Percentiles rank a stretch among this genome's conserved stretches.
Evolutionary conservation across 1,140 invertebrate species (phyloP).

Genomic region (Scaptomyza graminum): DNA sequence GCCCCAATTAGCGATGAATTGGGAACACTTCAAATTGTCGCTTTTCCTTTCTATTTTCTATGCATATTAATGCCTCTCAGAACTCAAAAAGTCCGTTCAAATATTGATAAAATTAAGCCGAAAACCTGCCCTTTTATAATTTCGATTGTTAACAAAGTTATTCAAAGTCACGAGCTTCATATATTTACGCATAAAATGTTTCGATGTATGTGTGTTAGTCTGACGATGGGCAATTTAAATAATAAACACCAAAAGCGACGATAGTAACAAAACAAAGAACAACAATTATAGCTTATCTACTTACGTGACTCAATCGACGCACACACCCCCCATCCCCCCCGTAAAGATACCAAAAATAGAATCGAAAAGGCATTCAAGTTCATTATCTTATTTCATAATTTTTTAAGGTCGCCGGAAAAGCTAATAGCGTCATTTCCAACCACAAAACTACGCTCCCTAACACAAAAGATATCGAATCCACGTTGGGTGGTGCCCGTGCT

Average conservation of each 20-base stretch:
- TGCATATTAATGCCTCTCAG: not conserved
- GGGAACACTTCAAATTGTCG: not conserved
- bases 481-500: slow-evolving; percentile 98
- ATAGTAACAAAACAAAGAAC: slow-evolving; percentile 51
- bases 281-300: slow-evolving; percentile 47
- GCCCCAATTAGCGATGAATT: not conserved
- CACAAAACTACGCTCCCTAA: slow-evolving; percentile 92
- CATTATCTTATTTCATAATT: not conserved
- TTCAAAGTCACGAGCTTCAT: slow-evolving; percentile 37
- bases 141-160: slow-evolving; percentile 14
- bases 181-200: not conserved
- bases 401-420: slow-evolving; percentile 73
- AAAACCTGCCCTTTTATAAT: slow-evolving; percentile 3
- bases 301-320: slow-evolving; percentile 7
- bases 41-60: not conserved
- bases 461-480: slow-evolving; percentile 97
- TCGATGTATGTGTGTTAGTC: not conserved
- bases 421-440: slow-evolving; percentile 89
- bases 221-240: slow-evolving; percentile 37
- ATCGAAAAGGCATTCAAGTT: not conserved
- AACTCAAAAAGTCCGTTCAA: not conserved
- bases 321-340: not conserved
- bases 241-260: slow-evolving; percentile 42
- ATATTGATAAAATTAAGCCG: not conserved
- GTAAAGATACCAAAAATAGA: slow-evolving; percentile 12